Percentiles rank a stretch among this genome's conserved stretches.
These are phyloP conservation scores for Microcaecilia unicolor DNA, from an alignment of 2,797 vertebrate species.

Conservation along the genomic window DNA sequence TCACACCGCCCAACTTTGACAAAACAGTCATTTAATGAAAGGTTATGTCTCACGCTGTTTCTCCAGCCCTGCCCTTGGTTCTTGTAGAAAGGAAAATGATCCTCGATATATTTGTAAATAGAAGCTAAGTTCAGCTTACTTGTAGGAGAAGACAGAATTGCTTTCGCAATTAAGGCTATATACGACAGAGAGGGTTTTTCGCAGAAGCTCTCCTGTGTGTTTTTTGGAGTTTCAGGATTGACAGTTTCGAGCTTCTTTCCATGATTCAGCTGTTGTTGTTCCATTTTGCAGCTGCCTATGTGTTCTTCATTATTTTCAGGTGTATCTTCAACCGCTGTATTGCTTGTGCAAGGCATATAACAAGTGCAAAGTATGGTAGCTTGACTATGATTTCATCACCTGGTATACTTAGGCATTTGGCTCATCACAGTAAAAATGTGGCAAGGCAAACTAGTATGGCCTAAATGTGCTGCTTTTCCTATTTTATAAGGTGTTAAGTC, in stretches of 20 bases:
- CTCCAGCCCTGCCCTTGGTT: constrained; percentile 39
- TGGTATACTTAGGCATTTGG: constrained; percentile 4
- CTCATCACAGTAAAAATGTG: not conserved
- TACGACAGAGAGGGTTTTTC: constrained; percentile 44
- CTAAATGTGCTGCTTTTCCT: constrained; percentile 8
- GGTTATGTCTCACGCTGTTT: constrained; percentile 49
- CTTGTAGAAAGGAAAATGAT: constrained; percentile 42
- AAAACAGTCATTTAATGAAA: constrained; percentile 55
- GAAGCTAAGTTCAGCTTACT: constrained; percentile 51
- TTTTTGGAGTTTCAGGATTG: not conserved
- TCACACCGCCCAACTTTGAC: constrained; percentile 52
- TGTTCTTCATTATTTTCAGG: constrained; percentile 2
- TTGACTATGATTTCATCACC: constrained; percentile 2
- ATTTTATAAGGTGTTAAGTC: constrained; percentile 31
- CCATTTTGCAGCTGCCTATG: not conserved
- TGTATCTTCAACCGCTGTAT: constrained; percentile 14
- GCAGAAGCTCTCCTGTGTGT: constrained; percentile 2
- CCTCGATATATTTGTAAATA: constrained; percentile 50
- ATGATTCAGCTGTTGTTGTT: constrained; percentile 1
- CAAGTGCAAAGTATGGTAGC: constrained; percentile 11
- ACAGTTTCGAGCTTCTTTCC: not conserved
- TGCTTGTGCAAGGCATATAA: too few species aligned
- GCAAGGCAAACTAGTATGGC: constrained; percentile 1
- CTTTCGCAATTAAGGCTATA: constrained; percentile 48
- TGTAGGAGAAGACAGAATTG: constrained; percentile 43